These are phyloP conservation scores for Hiodon alosoides DNA, from an alignment of 2,113 vertebrate species.

Conservation along the genomic window DNA sequence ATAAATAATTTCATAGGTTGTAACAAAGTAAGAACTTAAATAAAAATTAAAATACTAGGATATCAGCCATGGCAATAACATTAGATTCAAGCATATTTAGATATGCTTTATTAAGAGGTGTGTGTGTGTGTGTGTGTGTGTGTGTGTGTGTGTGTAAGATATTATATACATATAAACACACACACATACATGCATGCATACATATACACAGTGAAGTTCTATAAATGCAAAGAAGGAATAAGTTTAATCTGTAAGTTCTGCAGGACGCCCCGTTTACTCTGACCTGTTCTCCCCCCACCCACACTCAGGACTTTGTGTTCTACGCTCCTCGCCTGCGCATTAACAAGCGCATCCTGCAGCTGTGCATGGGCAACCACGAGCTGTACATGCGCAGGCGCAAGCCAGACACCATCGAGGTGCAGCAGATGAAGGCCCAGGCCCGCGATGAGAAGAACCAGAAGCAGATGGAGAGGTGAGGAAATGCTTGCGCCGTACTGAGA, in stretches of 20 bases:
- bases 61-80: too few relatives aligned
- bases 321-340: conserved; percentile 87
- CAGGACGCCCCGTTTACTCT: background rate
- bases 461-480: conserved; percentile 74
- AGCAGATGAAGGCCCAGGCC: conserved; percentile 97
- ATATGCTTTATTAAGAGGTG: too few relatives aligned
- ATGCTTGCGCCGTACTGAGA: background rate
- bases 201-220: too few relatives aligned
- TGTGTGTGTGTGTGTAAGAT: too few relatives aligned
- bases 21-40: too few relatives aligned
- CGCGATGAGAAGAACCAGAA: conserved; percentile 88
- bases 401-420: conserved; percentile 93
- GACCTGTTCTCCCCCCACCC: background rate
- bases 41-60: too few relatives aligned
- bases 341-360: conserved; percentile 93
- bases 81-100: too few relatives aligned
- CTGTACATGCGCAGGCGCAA: conserved; percentile 93
- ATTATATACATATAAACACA: too few relatives aligned
- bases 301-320: conserved; percentile 86
- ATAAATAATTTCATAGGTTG: too few relatives aligned
- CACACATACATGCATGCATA: too few relatives aligned
- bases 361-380: conserved; percentile 97
- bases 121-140: too few relatives aligned
- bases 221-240: background rate
- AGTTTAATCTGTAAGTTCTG: background rate